A percentile compares a stretch with the other conserved stretches of the same genome.
These are phyloP conservation scores for Limonius californicus DNA, from an alignment of 1,140 invertebrate species.

Conservation along the genomic window DNA sequence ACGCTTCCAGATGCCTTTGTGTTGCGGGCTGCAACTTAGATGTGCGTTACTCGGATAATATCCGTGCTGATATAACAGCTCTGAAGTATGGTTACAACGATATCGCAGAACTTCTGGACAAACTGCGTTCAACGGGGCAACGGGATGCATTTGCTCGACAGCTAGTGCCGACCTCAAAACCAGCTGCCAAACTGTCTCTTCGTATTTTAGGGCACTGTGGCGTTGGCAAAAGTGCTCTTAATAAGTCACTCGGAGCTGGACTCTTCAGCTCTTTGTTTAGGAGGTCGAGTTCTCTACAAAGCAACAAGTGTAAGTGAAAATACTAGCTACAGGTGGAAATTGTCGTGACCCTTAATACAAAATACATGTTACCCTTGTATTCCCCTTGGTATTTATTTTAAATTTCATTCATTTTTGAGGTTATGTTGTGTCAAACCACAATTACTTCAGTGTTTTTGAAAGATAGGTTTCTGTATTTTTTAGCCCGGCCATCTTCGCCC, in stretches of 20 bases:
- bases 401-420: too few species aligned
- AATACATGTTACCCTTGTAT: too few species aligned
- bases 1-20: slow-evolving; percentile 59
- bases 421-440: too few species aligned
- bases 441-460: too few species aligned
- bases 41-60: slow-evolving; percentile 66
- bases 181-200: slow-evolving; percentile 67
- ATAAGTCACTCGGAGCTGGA: slow-evolving; percentile 68
- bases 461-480: too few species aligned
- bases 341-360: not conserved
- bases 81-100: slow-evolving; percentile 73
- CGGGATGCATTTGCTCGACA: slow-evolving; percentile 67
- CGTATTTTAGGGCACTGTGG: slow-evolving; percentile 75
- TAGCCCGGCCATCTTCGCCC: slow-evolving; percentile 46
- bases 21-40: slow-evolving; percentile 68
- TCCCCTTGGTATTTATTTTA: too few species aligned
- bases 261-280: slow-evolving; percentile 64
- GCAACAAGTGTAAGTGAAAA: slow-evolving; percentile 48
- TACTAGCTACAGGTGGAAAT: not conserved
- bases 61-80: slow-evolving; percentile 77
- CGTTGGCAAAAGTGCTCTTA: slow-evolving; percentile 71
- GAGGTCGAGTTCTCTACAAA: slow-evolving; percentile 50
- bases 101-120: slow-evolving; percentile 69
- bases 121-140: slow-evolving; percentile 54
- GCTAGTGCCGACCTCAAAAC: slow-evolving; percentile 60